A percentile compares a stretch with the other conserved stretches of the same genome.
Evolutionary conservation across 2,113 vertebrate genomes (phyloP).

Genomic region (Natator depressus): DNA sequence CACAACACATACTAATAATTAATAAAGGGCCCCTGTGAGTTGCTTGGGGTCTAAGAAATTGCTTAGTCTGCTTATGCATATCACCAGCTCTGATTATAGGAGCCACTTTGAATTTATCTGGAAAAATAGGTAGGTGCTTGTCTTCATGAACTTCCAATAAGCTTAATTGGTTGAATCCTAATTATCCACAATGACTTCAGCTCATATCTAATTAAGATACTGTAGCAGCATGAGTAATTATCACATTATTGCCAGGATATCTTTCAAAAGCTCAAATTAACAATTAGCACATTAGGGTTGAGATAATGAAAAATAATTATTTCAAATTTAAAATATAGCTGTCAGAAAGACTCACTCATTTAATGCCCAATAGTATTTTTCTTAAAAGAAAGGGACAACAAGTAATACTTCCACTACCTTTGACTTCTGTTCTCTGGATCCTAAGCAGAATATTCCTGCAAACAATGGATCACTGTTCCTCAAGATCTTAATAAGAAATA

Average conservation of each 20-base stretch:
- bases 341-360: not conserved
- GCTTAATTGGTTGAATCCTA: slow-evolving; percentile 53
- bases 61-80: not conserved
- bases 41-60: not conserved
- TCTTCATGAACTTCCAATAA: slow-evolving; percentile 16
- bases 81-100: not conserved
- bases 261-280: not conserved
- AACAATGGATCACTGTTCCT: not conserved
- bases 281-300: not conserved
- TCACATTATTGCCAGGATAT: slow-evolving; percentile 24
- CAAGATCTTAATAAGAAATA: not conserved
- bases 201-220: slow-evolving; percentile 14
- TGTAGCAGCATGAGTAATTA: slow-evolving; percentile 40
- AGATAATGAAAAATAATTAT: not conserved
- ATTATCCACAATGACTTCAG: slow-evolving; percentile 50
- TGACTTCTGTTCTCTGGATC: not conserved
- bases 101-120: not conserved
- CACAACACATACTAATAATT: not conserved
- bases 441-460: not conserved
- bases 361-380: not conserved
- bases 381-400: not conserved
- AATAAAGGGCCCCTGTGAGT: not conserved
- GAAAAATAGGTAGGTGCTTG: not conserved
- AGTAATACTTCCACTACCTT: not conserved
- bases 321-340: not conserved